Evolutionary conservation across 2,888 invertebrate genomes (phyloP).

Genomic region (Drosophila prolongata): DNA sequence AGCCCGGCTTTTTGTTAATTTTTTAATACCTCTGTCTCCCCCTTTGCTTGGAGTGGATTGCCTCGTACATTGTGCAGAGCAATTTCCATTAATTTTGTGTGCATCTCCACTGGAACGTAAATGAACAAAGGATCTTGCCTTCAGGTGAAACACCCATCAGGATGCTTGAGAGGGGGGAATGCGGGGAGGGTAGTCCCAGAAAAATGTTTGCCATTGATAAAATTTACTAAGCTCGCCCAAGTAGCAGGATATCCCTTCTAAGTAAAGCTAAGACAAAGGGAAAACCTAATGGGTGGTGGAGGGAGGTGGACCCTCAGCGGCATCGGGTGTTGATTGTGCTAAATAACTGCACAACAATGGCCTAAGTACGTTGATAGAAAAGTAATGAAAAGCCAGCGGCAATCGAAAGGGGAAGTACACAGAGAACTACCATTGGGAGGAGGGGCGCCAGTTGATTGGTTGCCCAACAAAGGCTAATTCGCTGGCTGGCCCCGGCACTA

Average conservation of each 20-base stretch:
- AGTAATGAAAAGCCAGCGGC: constrained; percentile 68
- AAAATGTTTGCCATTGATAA: constrained; percentile 64
- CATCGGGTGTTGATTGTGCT: constrained; percentile 76
- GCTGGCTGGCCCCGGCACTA: constrained; percentile 54
- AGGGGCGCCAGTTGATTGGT: constrained; percentile 62
- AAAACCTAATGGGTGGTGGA: neutral
- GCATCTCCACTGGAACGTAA: constrained; percentile 66
- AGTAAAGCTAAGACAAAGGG: constrained; percentile 9
- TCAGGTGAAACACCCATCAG: constrained; percentile 50
- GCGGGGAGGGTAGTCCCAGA: neutral
- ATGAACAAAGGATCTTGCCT: constrained; percentile 65
- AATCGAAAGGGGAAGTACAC: constrained; percentile 8
- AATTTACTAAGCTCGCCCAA: constrained; percentile 52
- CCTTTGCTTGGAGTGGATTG: constrained; percentile 24
- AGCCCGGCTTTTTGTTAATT: constrained; percentile 43
- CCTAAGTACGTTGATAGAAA: constrained; percentile 79
- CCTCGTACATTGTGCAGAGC: constrained; percentile 45
- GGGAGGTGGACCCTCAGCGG: constrained; percentile 56
- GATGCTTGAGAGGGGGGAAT: neutral
- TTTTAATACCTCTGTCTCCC: constrained; percentile 37
- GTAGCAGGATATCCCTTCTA: constrained; percentile 19
- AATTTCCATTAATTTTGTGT: constrained; percentile 74
- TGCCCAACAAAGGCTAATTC: constrained; percentile 77
- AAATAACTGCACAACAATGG: constrained; percentile 79
- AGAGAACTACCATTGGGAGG: constrained; percentile 8